Conservation (phyloP, 2,113 vertebrate species). For the Rousettus leschenaultii region DNA sequence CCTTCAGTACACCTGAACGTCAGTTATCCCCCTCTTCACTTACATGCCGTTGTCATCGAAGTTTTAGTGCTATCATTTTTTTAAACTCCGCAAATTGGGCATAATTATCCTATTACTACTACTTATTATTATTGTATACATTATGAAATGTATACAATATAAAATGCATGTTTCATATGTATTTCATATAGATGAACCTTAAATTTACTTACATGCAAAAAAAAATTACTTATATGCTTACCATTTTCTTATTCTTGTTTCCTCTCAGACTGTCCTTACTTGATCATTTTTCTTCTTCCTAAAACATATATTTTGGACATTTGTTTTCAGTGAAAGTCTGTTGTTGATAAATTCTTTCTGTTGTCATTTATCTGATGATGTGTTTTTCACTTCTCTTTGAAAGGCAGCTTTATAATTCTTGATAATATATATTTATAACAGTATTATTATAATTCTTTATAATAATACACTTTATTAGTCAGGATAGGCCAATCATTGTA, state of each 20-base stretch:
- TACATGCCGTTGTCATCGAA: neutral
- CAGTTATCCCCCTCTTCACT: neutral
- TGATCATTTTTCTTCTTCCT: conserved; percentile 2
- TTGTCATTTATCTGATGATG: neutral
- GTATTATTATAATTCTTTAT: too few relatives aligned
- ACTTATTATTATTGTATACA: neutral
- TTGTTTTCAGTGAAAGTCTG: neutral
- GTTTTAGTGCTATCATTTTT: neutral
- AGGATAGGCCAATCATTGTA: neutral
- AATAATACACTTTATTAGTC: neutral
- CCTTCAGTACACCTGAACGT: neutral
- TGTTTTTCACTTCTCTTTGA: neutral
- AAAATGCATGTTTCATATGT: neutral
- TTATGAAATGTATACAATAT: neutral
- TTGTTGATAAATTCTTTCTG: neutral
- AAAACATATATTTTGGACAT: neutral
- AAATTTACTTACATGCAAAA: neutral
- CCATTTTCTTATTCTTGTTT: neutral
- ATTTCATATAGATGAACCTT: neutral
- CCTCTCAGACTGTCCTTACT: neutral
- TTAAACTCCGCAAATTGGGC: neutral
- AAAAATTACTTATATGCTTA: neutral
- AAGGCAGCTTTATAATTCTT: neutral
- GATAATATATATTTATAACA: too few relatives aligned
- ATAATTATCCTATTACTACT: neutral